Conservation (phyloP, 2,888 invertebrate genomes). For the Leucozona laternaria region DNA sequence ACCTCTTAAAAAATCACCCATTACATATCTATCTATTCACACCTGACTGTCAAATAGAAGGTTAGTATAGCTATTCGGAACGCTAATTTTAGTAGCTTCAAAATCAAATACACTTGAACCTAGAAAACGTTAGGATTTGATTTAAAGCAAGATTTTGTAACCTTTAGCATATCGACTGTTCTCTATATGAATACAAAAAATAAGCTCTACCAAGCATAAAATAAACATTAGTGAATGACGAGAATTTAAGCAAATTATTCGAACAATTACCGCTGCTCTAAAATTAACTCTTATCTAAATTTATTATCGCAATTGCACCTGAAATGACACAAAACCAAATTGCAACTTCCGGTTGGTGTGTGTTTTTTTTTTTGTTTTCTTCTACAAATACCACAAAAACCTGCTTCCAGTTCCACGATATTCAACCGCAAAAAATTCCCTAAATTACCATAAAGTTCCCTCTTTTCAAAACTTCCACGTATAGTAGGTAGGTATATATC, state of each 20-base stretch:
- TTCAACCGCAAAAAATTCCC: constrained; percentile 48
- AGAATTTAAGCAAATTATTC: constrained; percentile 41
- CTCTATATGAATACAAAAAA: not conserved
- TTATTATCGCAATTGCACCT: constrained; percentile 41
- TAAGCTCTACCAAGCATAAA: not conserved
- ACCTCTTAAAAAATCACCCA: no score
- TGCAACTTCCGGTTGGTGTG: constrained; percentile 13
- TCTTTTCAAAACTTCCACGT: constrained; percentile 17
- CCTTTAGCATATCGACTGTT: no score
- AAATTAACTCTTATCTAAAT: constrained; percentile 29
- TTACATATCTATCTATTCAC: no score
- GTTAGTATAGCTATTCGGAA: no score
- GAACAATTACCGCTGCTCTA: constrained; percentile 28
- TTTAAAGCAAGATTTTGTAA: no score
- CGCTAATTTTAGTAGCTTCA: no score
- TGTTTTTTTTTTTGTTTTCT: not conserved
- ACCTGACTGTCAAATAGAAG: no score
- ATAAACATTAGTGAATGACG: not conserved
- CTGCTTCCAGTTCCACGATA: constrained; percentile 14
- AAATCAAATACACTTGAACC: no score
- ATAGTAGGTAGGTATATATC: no score
- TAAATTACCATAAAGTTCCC: constrained; percentile 45
- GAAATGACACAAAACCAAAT: constrained; percentile 40
- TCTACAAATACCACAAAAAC: not conserved
- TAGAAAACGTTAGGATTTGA: no score